Evolutionary conservation across 1,140 invertebrate species (phyloP).

Genomic region (Potamilus streckersoni): DNA sequence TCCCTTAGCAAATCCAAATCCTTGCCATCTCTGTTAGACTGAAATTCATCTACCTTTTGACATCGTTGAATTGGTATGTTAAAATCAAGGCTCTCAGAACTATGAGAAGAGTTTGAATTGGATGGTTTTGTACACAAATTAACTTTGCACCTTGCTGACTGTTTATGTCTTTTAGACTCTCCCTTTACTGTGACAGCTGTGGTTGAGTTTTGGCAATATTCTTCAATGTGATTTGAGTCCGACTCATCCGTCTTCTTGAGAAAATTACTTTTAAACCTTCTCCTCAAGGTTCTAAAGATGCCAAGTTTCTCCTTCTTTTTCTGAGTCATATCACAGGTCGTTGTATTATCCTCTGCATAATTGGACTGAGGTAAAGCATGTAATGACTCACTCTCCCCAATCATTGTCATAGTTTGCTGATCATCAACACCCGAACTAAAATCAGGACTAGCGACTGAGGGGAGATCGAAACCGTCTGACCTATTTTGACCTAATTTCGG

Average conservation of each 20-base stretch:
- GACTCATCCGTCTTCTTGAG: constrained; percentile 43
- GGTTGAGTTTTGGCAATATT: constrained; percentile 9
- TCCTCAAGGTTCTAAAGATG: constrained; percentile 50
- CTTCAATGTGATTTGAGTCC: constrained; percentile 28
- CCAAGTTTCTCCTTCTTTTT: constrained; percentile 58
- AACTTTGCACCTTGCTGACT: constrained; percentile 33
- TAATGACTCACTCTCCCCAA: constrained; percentile 39
- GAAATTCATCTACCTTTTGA: constrained; percentile 51
- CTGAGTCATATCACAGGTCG: constrained; percentile 28
- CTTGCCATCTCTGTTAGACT: constrained; percentile 51
- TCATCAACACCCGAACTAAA: not conserved
- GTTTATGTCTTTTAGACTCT: constrained; percentile 31
- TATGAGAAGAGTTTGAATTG: constrained; percentile 53
- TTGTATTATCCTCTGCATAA: constrained; percentile 30
- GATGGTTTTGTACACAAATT: constrained; percentile 40
- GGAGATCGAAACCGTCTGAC: not conserved
- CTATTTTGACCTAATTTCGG: constrained; percentile 2
- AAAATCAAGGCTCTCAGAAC: constrained; percentile 53
- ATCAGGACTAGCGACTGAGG: too few species aligned
- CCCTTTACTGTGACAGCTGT: constrained; percentile 19
- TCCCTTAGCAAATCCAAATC: constrained; percentile 45
- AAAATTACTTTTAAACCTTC: constrained; percentile 53
- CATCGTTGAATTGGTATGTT: constrained; percentile 46
- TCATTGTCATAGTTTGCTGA: constrained; percentile 24
- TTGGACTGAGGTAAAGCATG: constrained; percentile 26